Base-by-base conservation (phyloP, 2,888 invertebrate genomes). In the Phrixothrix hirtus region DNA sequence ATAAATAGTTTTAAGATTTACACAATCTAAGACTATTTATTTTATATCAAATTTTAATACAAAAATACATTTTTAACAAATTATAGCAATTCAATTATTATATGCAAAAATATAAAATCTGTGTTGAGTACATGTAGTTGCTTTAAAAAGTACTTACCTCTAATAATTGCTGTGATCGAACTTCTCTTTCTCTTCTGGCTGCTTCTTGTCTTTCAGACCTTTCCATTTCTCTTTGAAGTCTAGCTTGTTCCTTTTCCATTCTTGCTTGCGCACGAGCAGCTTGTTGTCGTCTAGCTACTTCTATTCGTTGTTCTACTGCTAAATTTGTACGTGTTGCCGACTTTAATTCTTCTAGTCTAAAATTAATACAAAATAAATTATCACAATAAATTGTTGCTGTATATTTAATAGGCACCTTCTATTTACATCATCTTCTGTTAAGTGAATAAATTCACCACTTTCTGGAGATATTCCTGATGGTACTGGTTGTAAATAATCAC, bases 401-500 rank as follows among this genome's bases (percentile, higher is more conserved):
- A 25, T 1, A 37, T 4, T 13, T 7, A 26, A 37, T 16, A 16
- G 1, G 48, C 80, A 83, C 79, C 88, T 82, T 70, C 89, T 88
- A 42, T 85, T 84, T 14, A 94, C 90, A 71, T 95, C 93, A 11
- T 85, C 83, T 62, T 94, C 92, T 26, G 86, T 84, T 71, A 93
- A 82, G 27, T 89, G 82, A 12, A 90, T 81, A 46, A 85, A 87
- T 63, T 91, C 91, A 6, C 84, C 83, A 5, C 84, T 83, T 55
- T 85, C 86, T 49, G 82, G 80, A 34, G 79, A 78, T 66, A 79
- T 80, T 46, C 80, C 81, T 2, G 80, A 82, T 2, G 83, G 80
- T 30, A 84, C 81, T 0, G 89, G 88, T 71, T 95, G 93, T 36
- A 94, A 78, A 74, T 95, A 97, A 58, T 94, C 93, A 1, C 98